phyloP scores from a whole-genome alignment of 1,140 invertebrate species.

The Muscidifurax raptorellus region DNA sequence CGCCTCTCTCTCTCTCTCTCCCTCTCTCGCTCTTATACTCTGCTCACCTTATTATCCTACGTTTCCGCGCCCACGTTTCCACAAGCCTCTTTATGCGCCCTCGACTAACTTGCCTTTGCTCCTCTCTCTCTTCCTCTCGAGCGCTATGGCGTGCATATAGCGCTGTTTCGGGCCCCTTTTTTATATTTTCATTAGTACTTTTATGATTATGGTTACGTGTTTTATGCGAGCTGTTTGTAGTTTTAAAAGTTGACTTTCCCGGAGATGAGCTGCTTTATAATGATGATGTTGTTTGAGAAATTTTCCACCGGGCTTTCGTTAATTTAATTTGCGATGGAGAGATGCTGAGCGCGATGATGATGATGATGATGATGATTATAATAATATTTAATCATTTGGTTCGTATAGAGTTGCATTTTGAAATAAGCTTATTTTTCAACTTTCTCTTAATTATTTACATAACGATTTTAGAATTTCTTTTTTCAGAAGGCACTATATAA shows the following conservation, averaged over 20 bases:
- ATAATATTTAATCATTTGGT: too few species aligned
- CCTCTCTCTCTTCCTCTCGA: neutral
- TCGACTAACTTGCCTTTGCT: neutral
- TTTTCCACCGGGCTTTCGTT: neutral
- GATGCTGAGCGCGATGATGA: too few species aligned
- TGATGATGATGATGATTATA: too few species aligned
- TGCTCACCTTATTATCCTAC: conserved; percentile 42
- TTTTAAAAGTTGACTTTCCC: neutral
- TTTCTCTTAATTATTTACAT: too few species aligned
- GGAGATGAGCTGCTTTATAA: neutral
- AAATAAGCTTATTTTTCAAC: too few species aligned
- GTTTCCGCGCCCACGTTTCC: conserved; percentile 29
- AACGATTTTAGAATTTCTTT: too few species aligned
- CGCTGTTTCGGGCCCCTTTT: conserved; percentile 19
- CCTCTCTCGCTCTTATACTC: conserved; percentile 12
- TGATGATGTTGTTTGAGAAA: neutral
- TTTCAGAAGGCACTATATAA: too few species aligned
- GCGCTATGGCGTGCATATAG: neutral
- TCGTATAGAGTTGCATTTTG: too few species aligned
- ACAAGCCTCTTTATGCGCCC: conserved; percentile 8
- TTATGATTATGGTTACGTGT: conserved; percentile 19
- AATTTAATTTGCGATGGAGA: neutral
- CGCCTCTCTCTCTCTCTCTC: conserved; percentile 34
- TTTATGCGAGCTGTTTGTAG: neutral
- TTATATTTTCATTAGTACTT: conserved; percentile 40